These are phyloP conservation scores for Colletes gigas DNA, from an alignment of 1,140 invertebrate species.

Conservation along the genomic window DNA sequence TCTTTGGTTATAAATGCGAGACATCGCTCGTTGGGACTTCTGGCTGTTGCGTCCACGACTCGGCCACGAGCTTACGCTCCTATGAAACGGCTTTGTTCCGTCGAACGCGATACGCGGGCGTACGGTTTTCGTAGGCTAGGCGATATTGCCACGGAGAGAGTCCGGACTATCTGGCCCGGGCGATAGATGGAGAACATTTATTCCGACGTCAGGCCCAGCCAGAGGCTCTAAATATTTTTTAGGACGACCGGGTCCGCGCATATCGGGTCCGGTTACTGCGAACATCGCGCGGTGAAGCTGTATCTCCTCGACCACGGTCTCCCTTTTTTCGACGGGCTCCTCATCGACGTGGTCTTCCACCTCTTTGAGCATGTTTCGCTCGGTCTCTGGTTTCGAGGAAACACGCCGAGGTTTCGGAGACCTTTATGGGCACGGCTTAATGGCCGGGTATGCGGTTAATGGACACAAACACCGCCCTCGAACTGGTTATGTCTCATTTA, in stretches of 20 bases:
- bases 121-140: no score
- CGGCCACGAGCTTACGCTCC: no score
- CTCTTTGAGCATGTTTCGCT: conserved; percentile 45
- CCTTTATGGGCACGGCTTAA: conserved; percentile 49
- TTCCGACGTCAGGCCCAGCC: not conserved
- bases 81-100: no score
- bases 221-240: conserved; percentile 13
- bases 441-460: conserved; percentile 55
- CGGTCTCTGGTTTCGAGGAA: conserved; percentile 52
- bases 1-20: conserved; percentile 41
- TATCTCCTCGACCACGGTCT: conserved; percentile 12
- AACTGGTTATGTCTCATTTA: conserved; percentile 59
- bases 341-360: conserved; percentile 39
- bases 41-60: conserved; percentile 13
- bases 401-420: conserved; percentile 44
- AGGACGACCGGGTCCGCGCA: not conserved
- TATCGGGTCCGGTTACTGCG: conserved; percentile 37
- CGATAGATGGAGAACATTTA: not conserved
- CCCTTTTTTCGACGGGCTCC: conserved; percentile 17
- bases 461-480: conserved; percentile 52
- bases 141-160: no score
- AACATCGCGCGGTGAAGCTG: not conserved
- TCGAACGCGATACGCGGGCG: no score
- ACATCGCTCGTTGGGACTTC: conserved; percentile 37
- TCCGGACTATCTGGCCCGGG: no score